phyloP scores from a whole-genome alignment of 2,888 invertebrate species.

The Cantharis lateralis region DNA sequence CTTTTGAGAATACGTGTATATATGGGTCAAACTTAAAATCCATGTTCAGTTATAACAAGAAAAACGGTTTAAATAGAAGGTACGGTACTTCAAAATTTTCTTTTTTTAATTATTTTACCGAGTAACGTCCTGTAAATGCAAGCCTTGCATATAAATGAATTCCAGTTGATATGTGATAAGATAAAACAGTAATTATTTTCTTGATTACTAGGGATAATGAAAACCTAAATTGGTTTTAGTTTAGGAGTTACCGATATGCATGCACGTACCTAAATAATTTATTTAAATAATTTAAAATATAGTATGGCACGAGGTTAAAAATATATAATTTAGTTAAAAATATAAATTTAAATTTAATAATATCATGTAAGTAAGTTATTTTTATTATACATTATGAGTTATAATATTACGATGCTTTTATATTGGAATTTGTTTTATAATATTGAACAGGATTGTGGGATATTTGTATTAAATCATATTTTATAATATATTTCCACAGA shows the following conservation, averaged over 20 bases:
- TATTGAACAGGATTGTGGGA: too few species aligned
- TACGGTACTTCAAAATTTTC: background rate
- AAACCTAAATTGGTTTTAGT: slow-evolving; percentile 46
- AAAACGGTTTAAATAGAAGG: background rate
- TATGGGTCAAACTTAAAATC: background rate
- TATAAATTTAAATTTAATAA: background rate
- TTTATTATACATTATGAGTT: background rate
- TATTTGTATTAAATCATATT: too few species aligned
- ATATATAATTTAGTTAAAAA: background rate
- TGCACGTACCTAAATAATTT: slow-evolving; percentile 3
- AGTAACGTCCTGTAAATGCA: background rate
- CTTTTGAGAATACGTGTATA: background rate
- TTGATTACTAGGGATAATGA: slow-evolving; percentile 46
- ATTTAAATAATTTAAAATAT: background rate
- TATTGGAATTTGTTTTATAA: background rate
- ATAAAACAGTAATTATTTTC: slow-evolving; percentile 53
- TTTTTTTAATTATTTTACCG: background rate
- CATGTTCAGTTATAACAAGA: background rate
- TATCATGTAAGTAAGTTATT: background rate
- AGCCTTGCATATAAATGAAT: slow-evolving; percentile 40
- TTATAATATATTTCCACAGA: too few species aligned
- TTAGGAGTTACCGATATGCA: slow-evolving; percentile 31
- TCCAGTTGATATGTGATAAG: slow-evolving; percentile 49
- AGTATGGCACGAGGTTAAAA: background rate
- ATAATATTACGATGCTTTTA: background rate